Evolutionary conservation across 2,888 invertebrate species (phyloP).

Genomic region (Eupithecia inturbata): DNA sequence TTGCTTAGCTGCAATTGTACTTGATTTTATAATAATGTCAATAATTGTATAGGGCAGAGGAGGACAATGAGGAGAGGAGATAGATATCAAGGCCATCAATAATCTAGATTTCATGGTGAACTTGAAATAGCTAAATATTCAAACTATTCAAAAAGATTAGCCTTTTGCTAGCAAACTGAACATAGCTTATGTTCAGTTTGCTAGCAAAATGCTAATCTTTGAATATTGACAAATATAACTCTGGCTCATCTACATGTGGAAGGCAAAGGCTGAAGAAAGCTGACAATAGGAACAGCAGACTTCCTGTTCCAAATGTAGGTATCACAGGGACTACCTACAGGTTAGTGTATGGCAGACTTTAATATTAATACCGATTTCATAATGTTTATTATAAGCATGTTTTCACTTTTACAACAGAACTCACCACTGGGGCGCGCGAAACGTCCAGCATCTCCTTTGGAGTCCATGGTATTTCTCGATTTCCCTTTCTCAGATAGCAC

Average conservation of each 20-base stretch:
- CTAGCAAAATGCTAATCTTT: not conserved
- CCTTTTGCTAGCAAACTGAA: too few relatives aligned
- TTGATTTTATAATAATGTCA: not conserved
- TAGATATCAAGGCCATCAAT: not conserved
- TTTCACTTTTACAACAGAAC: not conserved
- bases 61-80: too few relatives aligned
- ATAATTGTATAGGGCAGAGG: not conserved
- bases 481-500: conserved; percentile 87
- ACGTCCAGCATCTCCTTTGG: conserved; percentile 75
- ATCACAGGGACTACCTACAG: not conserved
- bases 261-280: not conserved
- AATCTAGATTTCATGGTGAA: not conserved
- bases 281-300: not conserved
- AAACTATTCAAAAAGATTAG: too few relatives aligned
- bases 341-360: not conserved
- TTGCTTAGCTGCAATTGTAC: not conserved
- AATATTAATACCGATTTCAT: not conserved
- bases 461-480: conserved; percentile 71
- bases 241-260: not conserved
- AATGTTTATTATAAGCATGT: not conserved
- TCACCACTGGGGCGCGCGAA: conserved; percentile 30
- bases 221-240: not conserved
- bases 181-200: not conserved
- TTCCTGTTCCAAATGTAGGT: not conserved
- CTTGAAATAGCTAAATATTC: not conserved